Evolutionary conservation across 2,888 invertebrate genomes (phyloP).

Genomic region (Agriopis leucophaearia): DNA sequence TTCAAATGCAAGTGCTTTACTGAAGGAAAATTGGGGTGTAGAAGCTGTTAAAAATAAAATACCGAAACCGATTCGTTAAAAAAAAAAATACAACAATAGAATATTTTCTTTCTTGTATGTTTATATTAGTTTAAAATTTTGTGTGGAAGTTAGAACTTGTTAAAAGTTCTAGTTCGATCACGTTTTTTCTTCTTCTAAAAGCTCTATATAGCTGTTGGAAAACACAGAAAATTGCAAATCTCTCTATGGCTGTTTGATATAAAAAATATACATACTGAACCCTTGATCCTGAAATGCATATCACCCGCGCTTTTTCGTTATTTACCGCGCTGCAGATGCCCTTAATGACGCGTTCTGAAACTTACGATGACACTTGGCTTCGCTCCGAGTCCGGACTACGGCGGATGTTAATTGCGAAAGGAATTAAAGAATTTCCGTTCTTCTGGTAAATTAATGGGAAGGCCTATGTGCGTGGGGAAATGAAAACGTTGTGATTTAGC

Average conservation of each 20-base stretch:
- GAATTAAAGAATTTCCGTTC: conserved; percentile 84
- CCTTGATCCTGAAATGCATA: conserved; percentile 42
- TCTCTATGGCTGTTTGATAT: no score
- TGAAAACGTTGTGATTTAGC: conserved; percentile 57
- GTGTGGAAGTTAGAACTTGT: no score
- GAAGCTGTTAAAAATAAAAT: background rate
- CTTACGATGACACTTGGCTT: conserved; percentile 86
- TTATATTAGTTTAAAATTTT: no score
- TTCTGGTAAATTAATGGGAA: conserved; percentile 72
- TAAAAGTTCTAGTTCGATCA: no score
- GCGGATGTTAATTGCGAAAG: conserved; percentile 80
- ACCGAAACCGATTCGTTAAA: no score
- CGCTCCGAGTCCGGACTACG: conserved; percentile 54
- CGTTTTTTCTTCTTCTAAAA: background rate
- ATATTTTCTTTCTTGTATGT: no score
- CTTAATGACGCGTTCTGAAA: conserved; percentile 85
- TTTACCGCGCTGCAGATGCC: conserved; percentile 85
- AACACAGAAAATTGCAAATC: no score
- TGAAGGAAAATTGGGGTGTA: background rate
- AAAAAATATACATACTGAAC: conserved; percentile 32
- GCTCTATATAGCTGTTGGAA: no score
- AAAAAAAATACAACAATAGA: no score
- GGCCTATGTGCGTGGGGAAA: conserved; percentile 63
- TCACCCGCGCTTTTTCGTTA: conserved; percentile 69
- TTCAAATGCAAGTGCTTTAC: background rate